These are phyloP conservation scores for Chionodraco myersi DNA, from an alignment of 2,113 vertebrate genomes.

Conservation along the genomic window DNA sequence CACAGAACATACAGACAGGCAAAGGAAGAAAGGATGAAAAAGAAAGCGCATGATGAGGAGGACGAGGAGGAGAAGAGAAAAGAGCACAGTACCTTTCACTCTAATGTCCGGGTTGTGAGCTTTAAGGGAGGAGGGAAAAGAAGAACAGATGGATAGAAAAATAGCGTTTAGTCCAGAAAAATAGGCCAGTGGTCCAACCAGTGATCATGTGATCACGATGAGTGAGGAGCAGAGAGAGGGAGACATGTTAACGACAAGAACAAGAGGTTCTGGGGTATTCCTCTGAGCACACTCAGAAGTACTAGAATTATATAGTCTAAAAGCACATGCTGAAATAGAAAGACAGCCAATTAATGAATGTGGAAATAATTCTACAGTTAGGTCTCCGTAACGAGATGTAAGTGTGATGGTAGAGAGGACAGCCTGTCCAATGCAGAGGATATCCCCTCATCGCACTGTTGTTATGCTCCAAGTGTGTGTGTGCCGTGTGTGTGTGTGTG, in stretches of 20 bases:
- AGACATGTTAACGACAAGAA: background rate
- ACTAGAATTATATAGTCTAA: too few relatives aligned
- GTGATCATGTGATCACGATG: background rate
- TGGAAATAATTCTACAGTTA: slow-evolving; percentile 74
- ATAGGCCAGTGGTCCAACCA: background rate
- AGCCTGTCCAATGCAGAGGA: slow-evolving; percentile 26
- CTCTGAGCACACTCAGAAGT: background rate
- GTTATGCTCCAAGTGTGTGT: background rate
- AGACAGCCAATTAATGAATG: slow-evolving; percentile 46
- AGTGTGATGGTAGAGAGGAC: slow-evolving; percentile 9
- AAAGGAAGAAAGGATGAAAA: slow-evolving; percentile 32
- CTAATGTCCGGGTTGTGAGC: slow-evolving; percentile 99
- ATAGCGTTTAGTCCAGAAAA: slow-evolving; percentile 80
- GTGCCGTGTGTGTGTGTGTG: background rate
- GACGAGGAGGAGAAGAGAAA: slow-evolving; percentile 80
- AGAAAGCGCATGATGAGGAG: slow-evolving; percentile 28
- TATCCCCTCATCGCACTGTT: slow-evolving; percentile 29
- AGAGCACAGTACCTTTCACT: slow-evolving; percentile 98
- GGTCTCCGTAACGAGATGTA: background rate
- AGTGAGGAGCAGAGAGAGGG: background rate
- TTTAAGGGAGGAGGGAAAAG: slow-evolving; percentile 78
- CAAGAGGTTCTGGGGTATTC: background rate
- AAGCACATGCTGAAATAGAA: background rate
- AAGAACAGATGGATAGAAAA: slow-evolving; percentile 51
- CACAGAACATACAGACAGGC: slow-evolving; percentile 19